phyloP scores from a whole-genome alignment of 2,797 vertebrate genomes.

The Myiotriccus ornatus region DNA sequence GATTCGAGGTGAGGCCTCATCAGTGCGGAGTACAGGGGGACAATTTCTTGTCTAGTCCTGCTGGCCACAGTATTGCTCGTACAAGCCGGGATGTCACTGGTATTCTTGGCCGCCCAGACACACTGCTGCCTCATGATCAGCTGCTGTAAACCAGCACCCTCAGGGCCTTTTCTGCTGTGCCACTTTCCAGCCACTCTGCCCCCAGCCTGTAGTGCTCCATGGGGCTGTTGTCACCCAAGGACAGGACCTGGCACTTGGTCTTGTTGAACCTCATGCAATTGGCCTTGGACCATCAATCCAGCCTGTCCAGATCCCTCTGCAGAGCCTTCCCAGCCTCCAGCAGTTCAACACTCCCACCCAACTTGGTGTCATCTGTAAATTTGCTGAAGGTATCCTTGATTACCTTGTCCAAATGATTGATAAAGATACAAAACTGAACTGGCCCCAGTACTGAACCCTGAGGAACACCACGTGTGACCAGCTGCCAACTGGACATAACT shows the following conservation, averaged over 20 bases:
- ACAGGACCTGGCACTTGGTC: background rate
- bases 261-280: background rate
- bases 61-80: background rate
- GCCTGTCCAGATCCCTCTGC: background rate
- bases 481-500: background rate
- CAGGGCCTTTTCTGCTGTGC: background rate
- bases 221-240: background rate
- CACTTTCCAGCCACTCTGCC: background rate
- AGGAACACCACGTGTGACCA: background rate
- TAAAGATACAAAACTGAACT: background rate
- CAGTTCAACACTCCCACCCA: background rate
- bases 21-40: background rate
- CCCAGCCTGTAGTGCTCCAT: background rate
- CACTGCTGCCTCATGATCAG: background rate
- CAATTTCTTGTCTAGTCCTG: background rate
- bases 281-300: background rate
- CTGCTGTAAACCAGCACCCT: background rate
- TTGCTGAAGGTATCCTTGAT: background rate
- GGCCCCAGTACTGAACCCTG: background rate
- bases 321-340: background rate
- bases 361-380: background rate
- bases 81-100: background rate
- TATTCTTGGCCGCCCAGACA: too few species aligned
- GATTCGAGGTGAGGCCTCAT: background rate
- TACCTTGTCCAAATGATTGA: background rate